These are phyloP conservation scores for Acanthurus lineatus DNA, from an alignment of 2,797 vertebrate genomes.

Conservation along the genomic window DNA sequence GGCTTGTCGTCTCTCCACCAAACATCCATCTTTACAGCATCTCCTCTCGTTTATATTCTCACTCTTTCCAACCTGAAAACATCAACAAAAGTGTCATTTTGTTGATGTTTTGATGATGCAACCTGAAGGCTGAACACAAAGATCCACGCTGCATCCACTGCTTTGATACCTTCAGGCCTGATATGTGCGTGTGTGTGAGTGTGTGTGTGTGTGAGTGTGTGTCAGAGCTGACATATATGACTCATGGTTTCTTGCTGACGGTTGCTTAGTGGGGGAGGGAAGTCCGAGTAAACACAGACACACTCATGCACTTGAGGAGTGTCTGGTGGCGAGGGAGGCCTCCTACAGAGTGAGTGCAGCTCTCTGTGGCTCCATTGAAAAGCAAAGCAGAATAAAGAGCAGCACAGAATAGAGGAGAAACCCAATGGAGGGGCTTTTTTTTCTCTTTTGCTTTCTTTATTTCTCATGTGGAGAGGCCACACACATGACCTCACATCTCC, in stretches of 20 bases:
- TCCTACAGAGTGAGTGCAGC: slow-evolving; percentile 58
- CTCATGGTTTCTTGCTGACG: slow-evolving; percentile 49
- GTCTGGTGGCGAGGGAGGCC: slow-evolving; percentile 59
- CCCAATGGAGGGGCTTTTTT: slow-evolving; percentile 12
- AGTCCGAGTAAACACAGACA: slow-evolving; percentile 47
- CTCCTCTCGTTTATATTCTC: not conserved
- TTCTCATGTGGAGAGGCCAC: slow-evolving; percentile 47
- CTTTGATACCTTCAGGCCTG: slow-evolving; percentile 1
- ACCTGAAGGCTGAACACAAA: slow-evolving; percentile 9
- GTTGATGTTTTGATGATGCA: slow-evolving; percentile 22
- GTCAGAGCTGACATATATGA: slow-evolving; percentile 48
- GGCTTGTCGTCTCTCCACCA: not conserved
- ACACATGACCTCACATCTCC: slow-evolving; percentile 49
- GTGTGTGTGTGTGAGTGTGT: slow-evolving; percentile 18
- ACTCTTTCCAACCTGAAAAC: slow-evolving; percentile 4
- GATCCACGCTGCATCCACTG: not conserved
- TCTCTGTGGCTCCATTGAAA: slow-evolving; percentile 50
- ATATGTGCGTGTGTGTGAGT: slow-evolving; percentile 3
- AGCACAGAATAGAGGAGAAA: slow-evolving; percentile 44
- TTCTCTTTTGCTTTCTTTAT: slow-evolving; percentile 1
- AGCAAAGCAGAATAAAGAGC: slow-evolving; percentile 57
- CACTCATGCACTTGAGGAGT: slow-evolving; percentile 46
- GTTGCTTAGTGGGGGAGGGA: slow-evolving; percentile 51
- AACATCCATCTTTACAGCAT: not conserved
- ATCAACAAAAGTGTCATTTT: slow-evolving; percentile 10